Evolutionary conservation across 2,113 vertebrate genomes (phyloP).

Genomic region (Amphiprion percula): DNA sequence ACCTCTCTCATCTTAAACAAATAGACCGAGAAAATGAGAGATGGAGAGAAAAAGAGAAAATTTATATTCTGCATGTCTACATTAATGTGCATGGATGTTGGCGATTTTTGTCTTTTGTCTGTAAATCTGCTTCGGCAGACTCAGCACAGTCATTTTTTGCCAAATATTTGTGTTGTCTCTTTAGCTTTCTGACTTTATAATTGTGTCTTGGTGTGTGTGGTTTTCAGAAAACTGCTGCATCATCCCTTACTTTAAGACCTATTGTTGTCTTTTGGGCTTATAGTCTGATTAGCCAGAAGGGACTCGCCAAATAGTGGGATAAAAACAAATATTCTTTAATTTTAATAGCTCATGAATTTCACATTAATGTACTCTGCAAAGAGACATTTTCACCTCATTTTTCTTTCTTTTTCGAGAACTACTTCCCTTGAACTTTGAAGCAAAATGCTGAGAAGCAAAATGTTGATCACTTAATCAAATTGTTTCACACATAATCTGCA

Average conservation of each 20-base stretch:
- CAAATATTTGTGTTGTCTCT: constrained; percentile 8
- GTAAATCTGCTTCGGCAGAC: constrained; percentile 13
- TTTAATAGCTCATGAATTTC: constrained; percentile 44
- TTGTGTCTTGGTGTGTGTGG: neutral
- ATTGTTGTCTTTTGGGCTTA: constrained; percentile 30
- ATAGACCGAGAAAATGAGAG: constrained; percentile 12
- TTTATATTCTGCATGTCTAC: neutral
- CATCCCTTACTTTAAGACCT: constrained; percentile 31
- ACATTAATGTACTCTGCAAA: neutral
- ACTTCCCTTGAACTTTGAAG: neutral
- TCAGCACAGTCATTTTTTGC: constrained; percentile 30
- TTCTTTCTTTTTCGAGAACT: neutral
- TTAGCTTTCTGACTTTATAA: neutral
- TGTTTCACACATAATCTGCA: no score
- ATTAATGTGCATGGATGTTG: neutral
- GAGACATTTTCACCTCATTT: neutral
- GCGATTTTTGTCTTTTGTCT: neutral
- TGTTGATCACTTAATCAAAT: no score
- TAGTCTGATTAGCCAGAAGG: constrained; percentile 24
- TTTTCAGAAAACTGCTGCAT: constrained; percentile 23
- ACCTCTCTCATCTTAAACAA: constrained; percentile 54
- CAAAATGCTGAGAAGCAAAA: neutral
- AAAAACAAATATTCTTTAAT: constrained; percentile 33
- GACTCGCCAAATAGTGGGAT: constrained; percentile 9
- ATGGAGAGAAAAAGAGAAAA: neutral